Conservation (phyloP, 1,140 invertebrate species). For the Drosophila seguyi region DNA sequence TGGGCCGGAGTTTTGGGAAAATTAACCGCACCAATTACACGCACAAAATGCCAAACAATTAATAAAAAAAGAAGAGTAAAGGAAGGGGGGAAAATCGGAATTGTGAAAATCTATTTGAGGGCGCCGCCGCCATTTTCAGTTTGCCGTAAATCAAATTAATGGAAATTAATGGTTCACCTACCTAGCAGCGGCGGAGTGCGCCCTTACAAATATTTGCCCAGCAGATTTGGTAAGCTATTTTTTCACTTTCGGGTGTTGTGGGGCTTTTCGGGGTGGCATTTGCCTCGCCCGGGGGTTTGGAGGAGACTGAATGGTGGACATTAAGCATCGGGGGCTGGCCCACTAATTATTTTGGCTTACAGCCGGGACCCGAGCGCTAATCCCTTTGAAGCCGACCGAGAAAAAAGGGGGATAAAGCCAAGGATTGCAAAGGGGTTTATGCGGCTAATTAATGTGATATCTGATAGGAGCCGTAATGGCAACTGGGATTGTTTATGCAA, state of each 20-base stretch:
- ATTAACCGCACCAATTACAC: conserved; percentile 65
- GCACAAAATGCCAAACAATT: conserved; percentile 66
- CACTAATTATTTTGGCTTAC: conserved; percentile 77
- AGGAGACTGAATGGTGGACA: conserved; percentile 43
- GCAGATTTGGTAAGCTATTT: conserved; percentile 27
- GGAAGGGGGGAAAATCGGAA: conserved; percentile 5
- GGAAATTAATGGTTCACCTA: conserved; percentile 76
- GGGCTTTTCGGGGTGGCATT: conserved; percentile 2
- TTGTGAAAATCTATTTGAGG: conserved; percentile 55
- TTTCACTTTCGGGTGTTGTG: conserved; percentile 14
- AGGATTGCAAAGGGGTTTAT: conserved; percentile 51
- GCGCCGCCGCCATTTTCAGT: conserved; percentile 42
- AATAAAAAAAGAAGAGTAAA: conserved; percentile 53
- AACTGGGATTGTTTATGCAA: conserved; percentile 43
- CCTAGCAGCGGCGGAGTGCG: conserved; percentile 38
- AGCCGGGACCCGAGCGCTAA: conserved; percentile 36
- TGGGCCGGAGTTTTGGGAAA: neutral
- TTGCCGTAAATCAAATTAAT: conserved; percentile 80
- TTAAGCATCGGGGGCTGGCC: conserved; percentile 38
- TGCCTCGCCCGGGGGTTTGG: conserved; percentile 15
- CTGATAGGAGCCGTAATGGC: conserved; percentile 46
- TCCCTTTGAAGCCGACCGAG: conserved; percentile 50
- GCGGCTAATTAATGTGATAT: conserved; percentile 63
- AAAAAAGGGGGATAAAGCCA: conserved; percentile 40
- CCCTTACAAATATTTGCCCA: conserved; percentile 55